Conservation (phyloP, 2,888 invertebrate genomes). For the Eristalis intricaria region DNA sequence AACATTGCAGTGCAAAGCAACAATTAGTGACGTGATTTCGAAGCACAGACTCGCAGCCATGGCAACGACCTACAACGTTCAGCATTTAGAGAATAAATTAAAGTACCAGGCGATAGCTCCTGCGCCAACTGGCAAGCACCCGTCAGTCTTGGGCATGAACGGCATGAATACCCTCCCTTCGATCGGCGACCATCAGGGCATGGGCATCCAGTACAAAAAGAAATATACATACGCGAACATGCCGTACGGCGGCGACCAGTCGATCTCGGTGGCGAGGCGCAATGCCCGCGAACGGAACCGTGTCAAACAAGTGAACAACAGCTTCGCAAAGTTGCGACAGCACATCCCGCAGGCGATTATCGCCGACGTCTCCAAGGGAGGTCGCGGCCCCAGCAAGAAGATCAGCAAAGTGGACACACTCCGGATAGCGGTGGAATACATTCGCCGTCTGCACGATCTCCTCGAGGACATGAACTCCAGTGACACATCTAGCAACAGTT, state of each 20-base stretch:
- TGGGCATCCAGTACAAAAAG: slow-evolving; percentile 83
- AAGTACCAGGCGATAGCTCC: slow-evolving; percentile 82
- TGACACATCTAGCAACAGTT: slow-evolving; percentile 57
- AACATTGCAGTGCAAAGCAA: slow-evolving; percentile 48
- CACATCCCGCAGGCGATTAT: slow-evolving; percentile 92
- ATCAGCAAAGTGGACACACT: slow-evolving; percentile 95
- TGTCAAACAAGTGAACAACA: slow-evolving; percentile 97
- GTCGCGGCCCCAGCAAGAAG: slow-evolving; percentile 90
- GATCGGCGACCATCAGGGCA: slow-evolving; percentile 33
- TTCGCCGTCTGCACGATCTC: slow-evolving; percentile 90
- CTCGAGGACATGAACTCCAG: slow-evolving; percentile 81
- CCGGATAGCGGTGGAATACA: slow-evolving; percentile 94
- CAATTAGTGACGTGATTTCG: slow-evolving; percentile 58
- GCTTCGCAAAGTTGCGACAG: slow-evolving; percentile 93
- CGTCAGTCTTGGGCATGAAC: slow-evolving; percentile 70
- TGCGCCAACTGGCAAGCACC: slow-evolving; percentile 80
- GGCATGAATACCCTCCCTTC: slow-evolving; percentile 65
- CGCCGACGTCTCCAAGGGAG: slow-evolving; percentile 86
- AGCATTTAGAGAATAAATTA: slow-evolving; percentile 73
- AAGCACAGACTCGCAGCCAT: slow-evolving; percentile 29
- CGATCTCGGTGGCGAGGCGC: slow-evolving; percentile 92
- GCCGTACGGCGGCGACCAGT: slow-evolving; percentile 87
- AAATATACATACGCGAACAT: slow-evolving; percentile 87
- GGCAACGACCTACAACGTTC: slow-evolving; percentile 69
- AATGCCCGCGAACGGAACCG: slow-evolving; percentile 97